Evolutionary conservation across 2,888 invertebrate species (phyloP).

Genomic region (Scaptomyza parva): DNA sequence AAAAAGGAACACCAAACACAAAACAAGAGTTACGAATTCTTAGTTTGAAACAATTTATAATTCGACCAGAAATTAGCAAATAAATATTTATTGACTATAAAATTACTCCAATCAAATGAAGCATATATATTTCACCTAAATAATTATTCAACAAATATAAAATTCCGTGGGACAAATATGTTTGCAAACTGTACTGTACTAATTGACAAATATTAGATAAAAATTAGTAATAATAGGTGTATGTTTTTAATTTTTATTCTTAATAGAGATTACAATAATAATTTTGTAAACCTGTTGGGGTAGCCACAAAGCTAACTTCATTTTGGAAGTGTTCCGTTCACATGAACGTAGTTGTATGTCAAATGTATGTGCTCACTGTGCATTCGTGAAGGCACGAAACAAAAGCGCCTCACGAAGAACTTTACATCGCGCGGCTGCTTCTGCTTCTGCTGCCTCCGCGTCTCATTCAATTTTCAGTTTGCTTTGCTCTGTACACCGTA

Average conservation of each 20-base stretch:
- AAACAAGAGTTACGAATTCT: conserved; percentile 51
- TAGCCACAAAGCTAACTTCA: not conserved
- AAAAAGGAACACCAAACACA: conserved; percentile 60
- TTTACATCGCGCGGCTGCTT: conserved; percentile 69
- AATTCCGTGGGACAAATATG: not conserved
- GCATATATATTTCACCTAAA: no score
- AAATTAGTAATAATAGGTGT: no score
- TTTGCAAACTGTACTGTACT: conserved; percentile 16
- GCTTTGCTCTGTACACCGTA: conserved; percentile 76
- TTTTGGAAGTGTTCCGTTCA: conserved; percentile 16
- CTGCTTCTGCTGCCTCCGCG: conserved; percentile 78
- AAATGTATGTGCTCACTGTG: conserved; percentile 41
- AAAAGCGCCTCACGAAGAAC: conserved; percentile 70
- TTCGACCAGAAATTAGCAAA: not conserved
- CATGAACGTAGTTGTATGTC: conserved; percentile 17
- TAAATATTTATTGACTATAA: no score
- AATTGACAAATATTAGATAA: no score
- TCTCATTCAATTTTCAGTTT: conserved; percentile 81
- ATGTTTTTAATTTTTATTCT: no score
- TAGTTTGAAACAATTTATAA: conserved; percentile 25
- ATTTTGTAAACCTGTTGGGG: conserved; percentile 3
- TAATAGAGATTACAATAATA: not conserved
- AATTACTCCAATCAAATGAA: no score
- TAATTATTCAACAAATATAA: no score
- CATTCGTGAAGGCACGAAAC: conserved; percentile 62